These are phyloP conservation scores for Asbolus verrucosus DNA, from an alignment of 1,140 invertebrate species.

Conservation along the genomic window DNA sequence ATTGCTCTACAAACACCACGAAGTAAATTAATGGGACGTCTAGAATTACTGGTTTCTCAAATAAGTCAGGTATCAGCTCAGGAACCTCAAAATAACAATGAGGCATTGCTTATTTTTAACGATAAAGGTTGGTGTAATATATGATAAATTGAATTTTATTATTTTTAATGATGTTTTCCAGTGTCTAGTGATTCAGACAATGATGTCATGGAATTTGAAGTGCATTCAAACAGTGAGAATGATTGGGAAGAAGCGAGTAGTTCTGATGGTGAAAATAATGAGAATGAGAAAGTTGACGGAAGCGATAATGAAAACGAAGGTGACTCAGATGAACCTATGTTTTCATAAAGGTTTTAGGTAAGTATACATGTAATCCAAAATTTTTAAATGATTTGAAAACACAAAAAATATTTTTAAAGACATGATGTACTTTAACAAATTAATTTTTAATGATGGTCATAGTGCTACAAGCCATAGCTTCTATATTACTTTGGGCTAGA, in stretches of 20 bases:
- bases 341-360: constrained; percentile 20
- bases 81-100: constrained; percentile 65
- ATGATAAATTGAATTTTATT: constrained; percentile 28
- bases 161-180: constrained; percentile 42
- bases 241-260: constrained; percentile 61
- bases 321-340: constrained; percentile 43
- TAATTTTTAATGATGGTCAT: not conserved
- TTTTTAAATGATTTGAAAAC: not conserved
- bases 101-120: constrained; percentile 70
- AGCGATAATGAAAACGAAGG: constrained; percentile 37
- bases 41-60: constrained; percentile 71
- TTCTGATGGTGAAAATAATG: constrained; percentile 43
- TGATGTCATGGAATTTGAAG: constrained; percentile 46
- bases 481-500: no score
- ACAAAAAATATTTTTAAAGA: no score
- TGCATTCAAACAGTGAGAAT: constrained; percentile 61
- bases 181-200: constrained; percentile 58
- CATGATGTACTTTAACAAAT: no score
- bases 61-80: constrained; percentile 63
- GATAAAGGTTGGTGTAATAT: constrained; percentile 67
- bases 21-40: constrained; percentile 69
- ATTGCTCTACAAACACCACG: constrained; percentile 68
- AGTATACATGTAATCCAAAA: no score
- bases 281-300: constrained; percentile 39
- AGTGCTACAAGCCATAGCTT: no score